Evolutionary conservation across 1,140 invertebrate genomes (phyloP).

Genomic region (Rhynchophorus ferrugineus): DNA sequence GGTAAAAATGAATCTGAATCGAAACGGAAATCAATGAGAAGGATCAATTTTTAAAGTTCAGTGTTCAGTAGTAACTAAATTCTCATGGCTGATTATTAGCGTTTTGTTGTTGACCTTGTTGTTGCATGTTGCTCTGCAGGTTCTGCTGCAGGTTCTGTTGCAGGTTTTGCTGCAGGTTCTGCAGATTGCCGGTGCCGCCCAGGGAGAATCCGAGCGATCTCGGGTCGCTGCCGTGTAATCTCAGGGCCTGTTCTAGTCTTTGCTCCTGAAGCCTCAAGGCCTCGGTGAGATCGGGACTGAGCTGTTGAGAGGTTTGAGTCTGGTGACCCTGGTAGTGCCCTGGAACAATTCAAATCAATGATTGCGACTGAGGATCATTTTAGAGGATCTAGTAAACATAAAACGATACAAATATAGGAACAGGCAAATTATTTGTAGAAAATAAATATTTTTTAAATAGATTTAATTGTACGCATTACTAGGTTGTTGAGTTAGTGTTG

Average conservation of each 20-base stretch:
- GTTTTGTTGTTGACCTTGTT: constrained; percentile 47
- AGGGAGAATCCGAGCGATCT: constrained; percentile 57
- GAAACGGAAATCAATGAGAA: too few species aligned
- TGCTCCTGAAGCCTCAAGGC: constrained; percentile 72
- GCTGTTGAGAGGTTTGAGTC: constrained; percentile 43
- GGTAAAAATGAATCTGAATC: too few species aligned
- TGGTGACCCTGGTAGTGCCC: constrained; percentile 46
- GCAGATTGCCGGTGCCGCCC: constrained; percentile 47
- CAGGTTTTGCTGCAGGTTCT: constrained; percentile 49
- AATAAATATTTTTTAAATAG: too few species aligned
- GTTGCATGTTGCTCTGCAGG: constrained; percentile 45
- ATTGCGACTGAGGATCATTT: not conserved
- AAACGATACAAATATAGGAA: too few species aligned
- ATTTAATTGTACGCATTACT: too few species aligned
- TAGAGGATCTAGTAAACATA: too few species aligned
- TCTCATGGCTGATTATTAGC: constrained; percentile 51
- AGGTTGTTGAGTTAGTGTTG: too few species aligned
- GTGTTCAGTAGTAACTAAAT: constrained; percentile 51
- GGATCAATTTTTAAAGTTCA: too few species aligned
- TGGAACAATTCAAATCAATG: constrained; percentile 37
- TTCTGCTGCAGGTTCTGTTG: constrained; percentile 48
- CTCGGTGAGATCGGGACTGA: constrained; percentile 57
- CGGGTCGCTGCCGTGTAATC: constrained; percentile 62
- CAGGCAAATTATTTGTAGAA: too few species aligned
- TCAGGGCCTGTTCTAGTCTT: constrained; percentile 69